Base-by-base conservation (phyloP, 23 tunicate species). In the Phallusia fumigata region DNA sequence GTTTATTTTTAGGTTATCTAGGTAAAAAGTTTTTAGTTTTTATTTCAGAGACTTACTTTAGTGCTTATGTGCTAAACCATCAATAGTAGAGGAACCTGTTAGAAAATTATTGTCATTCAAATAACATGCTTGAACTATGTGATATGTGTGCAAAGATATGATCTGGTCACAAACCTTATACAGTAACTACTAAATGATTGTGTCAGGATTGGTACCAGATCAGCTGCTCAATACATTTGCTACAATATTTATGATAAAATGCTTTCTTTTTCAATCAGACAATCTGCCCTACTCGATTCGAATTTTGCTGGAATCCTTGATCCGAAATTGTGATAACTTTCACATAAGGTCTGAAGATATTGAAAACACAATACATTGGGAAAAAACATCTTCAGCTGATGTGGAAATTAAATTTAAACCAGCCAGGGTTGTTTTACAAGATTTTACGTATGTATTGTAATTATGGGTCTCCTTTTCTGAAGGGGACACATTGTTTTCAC, bases 371-470 rank as follows among this genome's bases (percentile, higher is more conserved):
- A 79, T 84, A 18, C 35, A 87, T 31, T 95, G 99, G 99, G 84
- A 88, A 52, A 87, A 90, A 84, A 95, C 89, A 19, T 87, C 92
- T 16, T 40, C 83, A 36, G 45, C 81, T 32, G 82, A 82, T 0
- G 90, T 88, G 18, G 99, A 95, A 79, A 88, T 95, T 34, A 64
- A 89, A 52, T 95, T 95, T 45, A 90, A 90, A 73, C 99, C 99
- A 8, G 89, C 99, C 0, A 65, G 99, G 76, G 99, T 95, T 31
- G 95, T 96, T 26, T 58, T 96, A 6, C 96, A 90, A 78, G 99
- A 96, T 88, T 96, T 96, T 36, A 96, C 99, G 98, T 94, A 78
- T 76, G 90, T n/a, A n/a, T n/a, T n/a, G n/a, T n/a, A n/a, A n/a
- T n/a, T n/a, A n/a, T n/a, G n/a, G n/a, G n/a, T n/a, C n/a, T n/a